Evolutionary conservation across 2,888 invertebrate species (phyloP).

Genomic region (Acholoe squamosa): DNA sequence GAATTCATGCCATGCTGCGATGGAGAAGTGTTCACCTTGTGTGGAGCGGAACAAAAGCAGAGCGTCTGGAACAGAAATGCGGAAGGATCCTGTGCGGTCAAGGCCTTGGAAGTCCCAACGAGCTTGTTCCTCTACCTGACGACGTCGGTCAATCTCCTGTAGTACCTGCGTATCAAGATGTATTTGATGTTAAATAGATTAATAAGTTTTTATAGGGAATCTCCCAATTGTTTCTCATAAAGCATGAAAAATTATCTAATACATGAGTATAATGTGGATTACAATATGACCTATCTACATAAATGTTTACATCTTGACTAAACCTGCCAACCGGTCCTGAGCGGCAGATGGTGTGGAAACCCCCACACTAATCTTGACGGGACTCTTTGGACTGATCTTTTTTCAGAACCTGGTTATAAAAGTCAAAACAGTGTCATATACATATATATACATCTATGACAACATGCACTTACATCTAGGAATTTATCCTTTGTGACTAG

Average conservation of each 20-base stretch:
- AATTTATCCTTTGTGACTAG: slow-evolving; percentile 72
- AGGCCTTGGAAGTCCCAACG: slow-evolving; percentile 78
- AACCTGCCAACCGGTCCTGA: not conserved
- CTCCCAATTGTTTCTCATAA: too few species aligned
- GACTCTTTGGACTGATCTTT: too few species aligned
- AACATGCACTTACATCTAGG: slow-evolving; percentile 69
- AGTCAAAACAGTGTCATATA: not conserved
- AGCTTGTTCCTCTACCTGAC: slow-evolving; percentile 76
- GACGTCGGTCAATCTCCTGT: slow-evolving; percentile 76
- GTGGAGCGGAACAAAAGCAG: slow-evolving; percentile 77
- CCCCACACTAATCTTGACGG: too few species aligned
- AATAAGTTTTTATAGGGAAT: too few species aligned
- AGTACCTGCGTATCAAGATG: slow-evolving; percentile 66
- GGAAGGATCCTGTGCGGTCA: slow-evolving; percentile 70
- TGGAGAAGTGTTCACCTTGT: slow-evolving; percentile 78
- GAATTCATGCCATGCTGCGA: slow-evolving; percentile 77
- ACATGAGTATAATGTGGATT: too few species aligned
- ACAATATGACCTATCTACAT: too few species aligned
- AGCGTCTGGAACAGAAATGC: slow-evolving; percentile 76
- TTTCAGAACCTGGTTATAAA: not conserved
- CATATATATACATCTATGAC: too few species aligned
- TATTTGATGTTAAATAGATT: too few species aligned
- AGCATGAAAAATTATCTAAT: too few species aligned
- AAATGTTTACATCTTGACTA: not conserved
- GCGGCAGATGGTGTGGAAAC: too few species aligned